Conservation (phyloP, 2,113 vertebrate genomes). For the Clinocottus analis region DNA sequence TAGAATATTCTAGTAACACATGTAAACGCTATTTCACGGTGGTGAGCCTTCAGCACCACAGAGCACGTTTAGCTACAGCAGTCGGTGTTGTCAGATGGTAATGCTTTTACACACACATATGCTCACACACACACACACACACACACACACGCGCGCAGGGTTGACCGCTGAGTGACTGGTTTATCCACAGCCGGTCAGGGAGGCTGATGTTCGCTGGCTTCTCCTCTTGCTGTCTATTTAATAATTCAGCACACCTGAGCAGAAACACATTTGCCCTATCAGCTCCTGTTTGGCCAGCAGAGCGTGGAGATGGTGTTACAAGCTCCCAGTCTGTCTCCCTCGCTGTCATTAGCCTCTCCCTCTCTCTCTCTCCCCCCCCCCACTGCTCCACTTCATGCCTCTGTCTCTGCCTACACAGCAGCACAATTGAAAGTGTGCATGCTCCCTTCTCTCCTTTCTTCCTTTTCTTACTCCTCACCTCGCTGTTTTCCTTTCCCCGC, state of each 20-base stretch:
- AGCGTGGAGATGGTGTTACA: constrained; percentile 75
- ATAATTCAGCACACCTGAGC: constrained; percentile 83
- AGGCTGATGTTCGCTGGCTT: constrained; percentile 69
- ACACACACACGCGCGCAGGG: background rate
- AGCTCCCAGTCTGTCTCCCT: constrained; percentile 56
- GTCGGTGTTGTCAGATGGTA: constrained; percentile 33
- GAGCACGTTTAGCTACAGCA: constrained; percentile 39
- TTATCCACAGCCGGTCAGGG: constrained; percentile 54
- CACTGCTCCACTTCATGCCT: constrained; percentile 38
- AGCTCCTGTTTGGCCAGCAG: constrained; percentile 75
- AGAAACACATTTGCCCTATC: constrained; percentile 81
- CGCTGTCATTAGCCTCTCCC: constrained; percentile 27
- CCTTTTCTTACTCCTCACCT: background rate
- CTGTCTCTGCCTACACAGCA: constrained; percentile 30
- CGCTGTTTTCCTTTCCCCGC: too few species aligned
- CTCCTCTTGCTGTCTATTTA: constrained; percentile 73
- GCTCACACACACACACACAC: constrained; percentile 7
- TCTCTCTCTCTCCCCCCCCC: background rate
- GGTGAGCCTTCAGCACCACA: constrained; percentile 25
- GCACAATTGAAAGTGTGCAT: constrained; percentile 22
- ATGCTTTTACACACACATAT: constrained; percentile 18
- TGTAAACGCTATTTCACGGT: constrained; percentile 45
- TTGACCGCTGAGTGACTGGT: constrained; percentile 58
- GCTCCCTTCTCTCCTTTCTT: background rate
- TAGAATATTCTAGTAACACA: constrained; percentile 70